phyloP scores from a whole-genome alignment of 2,113 vertebrate species.

The Romanogobio albipinnatus region DNA sequence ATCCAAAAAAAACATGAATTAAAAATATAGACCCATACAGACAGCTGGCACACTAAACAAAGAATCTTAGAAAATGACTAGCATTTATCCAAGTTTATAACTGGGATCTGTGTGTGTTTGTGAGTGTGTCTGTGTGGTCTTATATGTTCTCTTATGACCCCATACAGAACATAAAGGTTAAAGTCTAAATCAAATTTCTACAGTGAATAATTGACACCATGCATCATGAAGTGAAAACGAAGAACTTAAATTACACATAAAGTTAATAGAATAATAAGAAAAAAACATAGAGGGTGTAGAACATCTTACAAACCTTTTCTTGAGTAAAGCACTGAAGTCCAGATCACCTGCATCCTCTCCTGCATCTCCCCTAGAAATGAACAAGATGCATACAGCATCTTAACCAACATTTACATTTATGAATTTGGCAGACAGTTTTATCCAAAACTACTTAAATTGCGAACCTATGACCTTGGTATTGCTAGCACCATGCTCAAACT shows the following conservation, averaged over 20 bases:
- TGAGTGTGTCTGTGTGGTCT: too few relatives aligned
- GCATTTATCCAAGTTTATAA: too few relatives aligned
- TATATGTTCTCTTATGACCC: not conserved
- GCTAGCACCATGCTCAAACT: not conserved
- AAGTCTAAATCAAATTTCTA: not conserved
- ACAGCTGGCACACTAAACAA: too few relatives aligned
- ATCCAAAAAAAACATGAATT: too few relatives aligned
- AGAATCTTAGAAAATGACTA: too few relatives aligned
- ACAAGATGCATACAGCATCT: not conserved
- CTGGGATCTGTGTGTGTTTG: too few relatives aligned
- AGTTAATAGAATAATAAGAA: not conserved
- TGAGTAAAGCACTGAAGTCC: constrained; percentile 88
- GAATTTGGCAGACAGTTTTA: not conserved
- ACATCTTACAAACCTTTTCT: constrained; percentile 81
- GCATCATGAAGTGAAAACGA: not conserved
- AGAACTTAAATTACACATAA: not conserved
- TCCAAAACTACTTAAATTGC: not conserved
- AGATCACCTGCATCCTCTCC: constrained; percentile 82
- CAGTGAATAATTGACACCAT: not conserved
- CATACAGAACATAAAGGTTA: not conserved
- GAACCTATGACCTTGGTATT: not conserved
- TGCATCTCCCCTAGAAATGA: constrained; percentile 74
- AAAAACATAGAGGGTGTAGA: not conserved
- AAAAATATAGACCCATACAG: too few relatives aligned
- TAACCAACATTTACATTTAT: not conserved